A percentile compares a stretch with the other conserved stretches of the same genome.
Evolutionary conservation across 2,888 invertebrate species (phyloP).

Genomic region (Octodonta nipae): DNA sequence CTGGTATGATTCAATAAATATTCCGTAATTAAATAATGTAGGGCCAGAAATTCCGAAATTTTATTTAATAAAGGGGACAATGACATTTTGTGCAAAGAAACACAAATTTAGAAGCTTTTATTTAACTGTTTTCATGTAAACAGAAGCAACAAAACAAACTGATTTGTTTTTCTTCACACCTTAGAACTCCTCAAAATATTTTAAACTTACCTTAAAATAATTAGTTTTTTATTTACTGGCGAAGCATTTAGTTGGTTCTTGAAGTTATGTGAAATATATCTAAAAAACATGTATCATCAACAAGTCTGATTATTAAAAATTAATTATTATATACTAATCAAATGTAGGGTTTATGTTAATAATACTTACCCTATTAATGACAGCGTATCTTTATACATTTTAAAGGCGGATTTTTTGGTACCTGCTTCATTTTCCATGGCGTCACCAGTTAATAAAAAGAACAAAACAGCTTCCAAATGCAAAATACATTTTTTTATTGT

Average conservation of each 20-base stretch:
- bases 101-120: no score
- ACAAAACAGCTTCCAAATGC: constrained; percentile 84
- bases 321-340: background rate
- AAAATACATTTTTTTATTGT: constrained; percentile 71
- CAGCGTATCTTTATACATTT: constrained; percentile 84
- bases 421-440: constrained; percentile 74
- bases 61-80: no score
- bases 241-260: constrained; percentile 47
- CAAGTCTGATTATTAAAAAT: background rate
- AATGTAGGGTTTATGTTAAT: background rate
- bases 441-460: constrained; percentile 81
- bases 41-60: no score
- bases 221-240: constrained; percentile 53
- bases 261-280: constrained; percentile 60
- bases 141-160: no score
- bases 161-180: no score
- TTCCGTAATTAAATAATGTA: no score
- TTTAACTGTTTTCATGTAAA: no score
- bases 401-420: constrained; percentile 70
- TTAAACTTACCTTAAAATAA: constrained; percentile 63
- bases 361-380: constrained; percentile 58
- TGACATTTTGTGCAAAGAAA: no score
- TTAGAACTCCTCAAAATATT: no score
- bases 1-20: no score
- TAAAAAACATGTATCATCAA: no score